A percentile compares a stretch with the other conserved stretches of the same genome.
Conservation (phyloP, 35 echinoderm and acorn worm genomes). For the Ophiothrix spiculata region DNA sequence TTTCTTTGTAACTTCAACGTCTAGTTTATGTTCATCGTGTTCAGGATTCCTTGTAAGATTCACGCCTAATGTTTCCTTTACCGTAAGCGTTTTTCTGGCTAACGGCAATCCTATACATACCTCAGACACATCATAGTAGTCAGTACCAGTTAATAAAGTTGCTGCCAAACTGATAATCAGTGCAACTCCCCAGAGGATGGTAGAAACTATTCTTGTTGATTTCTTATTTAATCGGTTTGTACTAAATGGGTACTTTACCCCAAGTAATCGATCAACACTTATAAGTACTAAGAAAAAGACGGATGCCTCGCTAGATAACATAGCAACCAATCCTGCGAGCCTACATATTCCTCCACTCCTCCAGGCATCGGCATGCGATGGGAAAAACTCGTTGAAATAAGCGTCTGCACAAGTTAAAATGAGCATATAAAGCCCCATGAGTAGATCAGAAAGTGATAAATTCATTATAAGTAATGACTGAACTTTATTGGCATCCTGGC, state of each 20-base stretch:
- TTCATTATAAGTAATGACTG: constrained; percentile 49
- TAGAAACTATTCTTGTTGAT: constrained; percentile 1
- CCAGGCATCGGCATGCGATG: background rate
- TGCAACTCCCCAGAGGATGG: background rate
- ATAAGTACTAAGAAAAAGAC: constrained; percentile 18
- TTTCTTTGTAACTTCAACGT: background rate
- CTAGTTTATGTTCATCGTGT: background rate
- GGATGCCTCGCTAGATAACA: constrained; percentile 4
- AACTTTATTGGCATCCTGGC: constrained; percentile 2
- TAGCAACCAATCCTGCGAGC: background rate
- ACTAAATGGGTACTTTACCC: constrained; percentile 6
- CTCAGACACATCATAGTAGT: constrained; percentile 44
- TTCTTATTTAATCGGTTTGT: background rate
- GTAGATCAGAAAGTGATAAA: constrained; percentile 55
- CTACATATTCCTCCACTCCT: background rate
- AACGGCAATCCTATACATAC: constrained; percentile 65
- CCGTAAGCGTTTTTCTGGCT: background rate
- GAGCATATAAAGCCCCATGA: constrained; percentile 45
- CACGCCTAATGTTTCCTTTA: background rate
- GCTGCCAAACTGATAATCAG: background rate
- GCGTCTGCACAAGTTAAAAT: constrained; percentile 4
- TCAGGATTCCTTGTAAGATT: background rate
- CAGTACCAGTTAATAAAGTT: constrained; percentile 11
- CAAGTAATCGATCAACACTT: background rate
- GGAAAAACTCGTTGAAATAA: background rate